Conservation (phyloP, 1,140 invertebrate genomes). For the Papilio polyxenes region DNA sequence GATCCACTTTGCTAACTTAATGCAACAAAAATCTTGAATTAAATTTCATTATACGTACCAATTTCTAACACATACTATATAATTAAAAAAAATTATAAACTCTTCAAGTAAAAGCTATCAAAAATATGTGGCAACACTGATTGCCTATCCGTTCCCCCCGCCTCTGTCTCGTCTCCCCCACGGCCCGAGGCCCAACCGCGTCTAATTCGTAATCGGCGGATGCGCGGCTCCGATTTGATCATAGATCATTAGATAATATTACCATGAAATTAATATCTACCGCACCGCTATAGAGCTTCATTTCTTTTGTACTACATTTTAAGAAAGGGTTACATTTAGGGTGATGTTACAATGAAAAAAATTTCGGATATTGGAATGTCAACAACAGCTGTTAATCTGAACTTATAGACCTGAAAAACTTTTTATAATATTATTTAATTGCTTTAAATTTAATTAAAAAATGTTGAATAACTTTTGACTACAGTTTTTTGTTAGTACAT, state of each 20-base stretch:
- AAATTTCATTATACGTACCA: no score
- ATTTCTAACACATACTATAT: no score
- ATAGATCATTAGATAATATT: conserved; percentile 22
- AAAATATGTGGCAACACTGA: conserved; percentile 1
- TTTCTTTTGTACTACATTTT: conserved; percentile 29
- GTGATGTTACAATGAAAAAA: background rate
- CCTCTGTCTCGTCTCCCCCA: background rate
- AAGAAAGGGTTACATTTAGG: background rate
- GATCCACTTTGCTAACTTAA: background rate
- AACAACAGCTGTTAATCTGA: no score
- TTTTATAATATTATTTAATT: no score
- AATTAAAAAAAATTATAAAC: no score
- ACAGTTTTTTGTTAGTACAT: background rate
- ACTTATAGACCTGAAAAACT: no score
- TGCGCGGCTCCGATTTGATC: conserved; percentile 40
- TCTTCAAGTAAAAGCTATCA: background rate
- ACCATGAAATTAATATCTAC: conserved; percentile 24
- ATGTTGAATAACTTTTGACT: no score
- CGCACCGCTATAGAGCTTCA: conserved; percentile 31
- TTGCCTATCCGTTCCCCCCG: background rate
- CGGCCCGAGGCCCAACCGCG: conserved; percentile 33
- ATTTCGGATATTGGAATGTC: background rate
- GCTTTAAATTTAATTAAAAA: no score
- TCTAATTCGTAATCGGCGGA: conserved; percentile 53
- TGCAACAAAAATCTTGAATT: background rate